phyloP scores from a whole-genome alignment of 2,113 vertebrate genomes.

The Neoarius graeffei region DNA sequence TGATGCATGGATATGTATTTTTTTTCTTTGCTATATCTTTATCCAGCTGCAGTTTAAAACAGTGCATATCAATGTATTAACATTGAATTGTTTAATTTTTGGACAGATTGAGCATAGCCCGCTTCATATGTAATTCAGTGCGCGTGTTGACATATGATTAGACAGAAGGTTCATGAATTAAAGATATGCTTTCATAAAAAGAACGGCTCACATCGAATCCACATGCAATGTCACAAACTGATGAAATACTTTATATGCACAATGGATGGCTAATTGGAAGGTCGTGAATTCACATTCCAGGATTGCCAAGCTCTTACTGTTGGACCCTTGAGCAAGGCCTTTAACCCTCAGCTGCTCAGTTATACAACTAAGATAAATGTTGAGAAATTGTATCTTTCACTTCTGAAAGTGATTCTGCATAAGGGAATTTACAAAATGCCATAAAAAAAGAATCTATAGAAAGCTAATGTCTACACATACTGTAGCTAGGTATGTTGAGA shows the following conservation, averaged over 20 bases:
- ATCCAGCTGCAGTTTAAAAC: neutral
- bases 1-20: neutral
- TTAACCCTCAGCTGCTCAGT: too few species aligned
- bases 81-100: too few species aligned
- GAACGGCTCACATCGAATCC: neutral
- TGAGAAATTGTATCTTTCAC: neutral
- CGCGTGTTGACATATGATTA: neutral
- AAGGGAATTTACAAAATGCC: neutral
- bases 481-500: neutral
- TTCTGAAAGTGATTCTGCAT: neutral
- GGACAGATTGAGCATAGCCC: neutral
- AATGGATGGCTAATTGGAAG: neutral
- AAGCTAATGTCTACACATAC: neutral
- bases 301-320: neutral
- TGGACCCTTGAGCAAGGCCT: neutral
- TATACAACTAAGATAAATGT: too few species aligned
- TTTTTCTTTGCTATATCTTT: neutral
- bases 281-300: neutral
- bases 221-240: neutral
- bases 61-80: neutral
- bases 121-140: neutral
- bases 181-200: neutral
- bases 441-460: neutral
- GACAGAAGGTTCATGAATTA: neutral
- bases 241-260: neutral